Base-by-base conservation (phyloP, 2,888 invertebrate species). In the Automeris io region DNA sequence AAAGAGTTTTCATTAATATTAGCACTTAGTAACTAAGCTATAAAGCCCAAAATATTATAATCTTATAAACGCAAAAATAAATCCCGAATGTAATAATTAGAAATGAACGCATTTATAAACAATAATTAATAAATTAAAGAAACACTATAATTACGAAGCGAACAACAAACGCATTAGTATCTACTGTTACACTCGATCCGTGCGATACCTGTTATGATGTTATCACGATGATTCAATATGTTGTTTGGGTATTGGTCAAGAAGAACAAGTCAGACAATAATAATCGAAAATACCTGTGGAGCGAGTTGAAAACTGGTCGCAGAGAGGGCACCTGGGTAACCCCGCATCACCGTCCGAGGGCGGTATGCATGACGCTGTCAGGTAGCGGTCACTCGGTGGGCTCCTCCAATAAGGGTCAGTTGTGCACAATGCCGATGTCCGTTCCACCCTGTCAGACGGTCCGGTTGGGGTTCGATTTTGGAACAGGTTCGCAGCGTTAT, bases 331-430 rank as follows among this genome's bases (percentile, higher is more conserved):
- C 69, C 62, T 71, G 70, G 68, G 63, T 69, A 67, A 68, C 78
- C 80, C 79, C 76, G 62, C 67, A 63, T 79, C 73, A 79, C 57
- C 53, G 57, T 64, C 69, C 67, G 72, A 78, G 70, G 79, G 75
- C 72, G 76, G 67, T 73, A 77, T 65, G 76, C 83, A 80, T 79
- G 70, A 65, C 68, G 70, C 61, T 54, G 64, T 63, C 65, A 69
- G 71, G 67, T 67, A 73, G 66, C 68, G 78, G 79, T 74, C 80
- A 80, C 72, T 74, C 48, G 61, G 46, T 59, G 54, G 59, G 57
- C 61, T 64, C 49, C 65, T 70, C 70, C 66, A 63, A 64, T 65
- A 65, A 65, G 80, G 85, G 82, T 81, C 82, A 82, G 73, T 73
- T 55, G 69, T 63, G 54, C 71, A 79, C 77, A 80, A 80, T 72